Evolutionary conservation across 1,140 invertebrate genomes (phyloP).

Genomic region (Drosophila simulans): DNA sequence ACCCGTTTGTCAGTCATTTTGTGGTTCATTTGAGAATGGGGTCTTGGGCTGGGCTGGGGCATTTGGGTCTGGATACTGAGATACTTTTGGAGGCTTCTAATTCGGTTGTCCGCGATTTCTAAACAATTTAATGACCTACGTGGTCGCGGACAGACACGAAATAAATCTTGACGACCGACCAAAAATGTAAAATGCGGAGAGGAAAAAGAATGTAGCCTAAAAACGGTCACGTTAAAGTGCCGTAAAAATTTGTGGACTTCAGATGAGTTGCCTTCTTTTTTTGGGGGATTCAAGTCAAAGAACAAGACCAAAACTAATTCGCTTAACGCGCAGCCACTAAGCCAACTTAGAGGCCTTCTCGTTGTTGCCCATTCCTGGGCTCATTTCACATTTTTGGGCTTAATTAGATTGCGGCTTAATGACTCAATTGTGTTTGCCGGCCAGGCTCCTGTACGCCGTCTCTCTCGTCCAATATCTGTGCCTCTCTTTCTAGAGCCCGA

Average conservation of each 20-base stretch:
- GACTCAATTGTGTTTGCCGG: constrained; percentile 77
- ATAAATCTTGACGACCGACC: constrained; percentile 65
- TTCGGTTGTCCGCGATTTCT: constrained; percentile 69
- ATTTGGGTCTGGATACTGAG: constrained; percentile 35
- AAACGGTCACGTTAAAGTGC: constrained; percentile 77
- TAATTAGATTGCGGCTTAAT: constrained; percentile 81
- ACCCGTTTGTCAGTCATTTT: constrained; percentile 68
- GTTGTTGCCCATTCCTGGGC: constrained; percentile 28
- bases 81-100: constrained; percentile 27
- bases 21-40: constrained; percentile 71
- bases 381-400: constrained; percentile 76
- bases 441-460: constrained; percentile 4
- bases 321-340: constrained; percentile 44
- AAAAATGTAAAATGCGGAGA: constrained; percentile 57
- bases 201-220: constrained; percentile 24
- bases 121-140: constrained; percentile 81
- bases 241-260: constrained; percentile 60
- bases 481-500: constrained; percentile 6
- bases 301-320: constrained; percentile 61
- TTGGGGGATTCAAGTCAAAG: constrained; percentile 47
- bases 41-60: constrained; percentile 28
- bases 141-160: constrained; percentile 74
- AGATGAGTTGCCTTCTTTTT: constrained; percentile 20
- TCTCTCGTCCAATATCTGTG: background rate
- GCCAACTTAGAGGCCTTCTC: constrained; percentile 25